Base-by-base conservation (phyloP, 2,113 vertebrate species). In the Lontra canadensis region DNA sequence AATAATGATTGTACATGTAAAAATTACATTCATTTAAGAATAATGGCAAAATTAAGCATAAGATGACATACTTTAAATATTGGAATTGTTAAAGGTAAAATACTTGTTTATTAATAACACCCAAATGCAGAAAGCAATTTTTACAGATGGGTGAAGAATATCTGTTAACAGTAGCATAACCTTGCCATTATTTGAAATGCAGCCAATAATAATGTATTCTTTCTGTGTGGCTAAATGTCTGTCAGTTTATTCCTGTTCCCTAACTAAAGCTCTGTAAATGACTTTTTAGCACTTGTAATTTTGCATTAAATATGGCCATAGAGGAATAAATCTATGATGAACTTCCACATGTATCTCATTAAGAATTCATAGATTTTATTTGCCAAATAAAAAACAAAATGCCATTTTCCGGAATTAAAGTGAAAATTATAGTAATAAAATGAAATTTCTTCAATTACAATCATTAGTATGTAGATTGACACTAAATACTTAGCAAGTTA, bases 101-200 rank as follows among this genome's bases (percentile, higher is more conserved):
- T 34, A 74, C 82, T 91, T 79, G 83, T 34, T 97, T 92, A 96
- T 96, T 97, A 96, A 88, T 96, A 96, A 88, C 34, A 82, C 9
- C 49, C 52, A 78, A 69, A 31, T 96, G 80, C 79, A 97, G 69
- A 95, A 97, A 88, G 20, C 29, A 52, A 36, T 94, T 71, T 94
- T 87, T 96, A 92, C 97, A 98, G 96, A 98, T 98, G 95, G 95
- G 97, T 29, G 81, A 89, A 78, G 42, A 98, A 78, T 63, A 49
- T 98, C 94, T 95, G 67, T 98, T 87, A 97, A 95, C 20, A 97
- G 59, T 97, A 95, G 96, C 78, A 93, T 95, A 97, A 97, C 89
- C 52, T 96, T 97, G 55, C 25, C 49, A 89, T 96, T 98, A 97
- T n/a, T 96, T 98, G 97, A 98, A 98, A 92, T 96, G 81, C 83